These are phyloP conservation scores for Rallus limicola DNA, from an alignment of 2,113 vertebrate species.

Conservation along the genomic window DNA sequence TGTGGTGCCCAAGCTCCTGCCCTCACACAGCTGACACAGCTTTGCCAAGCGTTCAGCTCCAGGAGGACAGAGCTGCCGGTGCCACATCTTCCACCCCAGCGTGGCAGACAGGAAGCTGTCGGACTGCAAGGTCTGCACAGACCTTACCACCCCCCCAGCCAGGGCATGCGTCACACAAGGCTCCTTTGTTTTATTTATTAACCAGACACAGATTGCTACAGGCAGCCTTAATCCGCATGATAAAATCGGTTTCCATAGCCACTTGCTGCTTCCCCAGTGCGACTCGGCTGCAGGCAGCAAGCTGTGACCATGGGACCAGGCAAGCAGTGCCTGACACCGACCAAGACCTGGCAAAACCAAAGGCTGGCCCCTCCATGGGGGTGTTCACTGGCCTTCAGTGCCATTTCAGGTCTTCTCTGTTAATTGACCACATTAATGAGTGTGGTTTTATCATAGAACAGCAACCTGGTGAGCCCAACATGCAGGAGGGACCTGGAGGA, in stretches of 20 bases:
- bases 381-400: neutral
- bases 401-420: neutral
- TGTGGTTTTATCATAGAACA: neutral
- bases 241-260: constrained; percentile 40
- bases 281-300: neutral
- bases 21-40: accelerated
- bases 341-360: accelerated
- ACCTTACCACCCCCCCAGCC: neutral
- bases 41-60: neutral
- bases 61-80: neutral
- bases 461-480: neutral
- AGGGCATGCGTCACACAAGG: neutral
- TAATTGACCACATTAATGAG: neutral
- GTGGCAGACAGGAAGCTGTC: neutral
- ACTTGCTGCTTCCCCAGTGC: neutral
- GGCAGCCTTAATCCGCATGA: constrained; percentile 11
- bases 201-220: constrained; percentile 10
- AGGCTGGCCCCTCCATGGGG: neutral
- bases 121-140: neutral
- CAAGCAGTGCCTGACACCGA: neutral
- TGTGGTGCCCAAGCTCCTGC: neutral
- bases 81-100: accelerated
- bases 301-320: neutral
- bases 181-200: constrained; percentile 35
- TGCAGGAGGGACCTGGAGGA: neutral